A percentile compares a stretch with the other conserved stretches of the same genome.
Evolutionary conservation across 2,113 vertebrate genomes (phyloP).

Genomic region (Irena cyanogastra): DNA sequence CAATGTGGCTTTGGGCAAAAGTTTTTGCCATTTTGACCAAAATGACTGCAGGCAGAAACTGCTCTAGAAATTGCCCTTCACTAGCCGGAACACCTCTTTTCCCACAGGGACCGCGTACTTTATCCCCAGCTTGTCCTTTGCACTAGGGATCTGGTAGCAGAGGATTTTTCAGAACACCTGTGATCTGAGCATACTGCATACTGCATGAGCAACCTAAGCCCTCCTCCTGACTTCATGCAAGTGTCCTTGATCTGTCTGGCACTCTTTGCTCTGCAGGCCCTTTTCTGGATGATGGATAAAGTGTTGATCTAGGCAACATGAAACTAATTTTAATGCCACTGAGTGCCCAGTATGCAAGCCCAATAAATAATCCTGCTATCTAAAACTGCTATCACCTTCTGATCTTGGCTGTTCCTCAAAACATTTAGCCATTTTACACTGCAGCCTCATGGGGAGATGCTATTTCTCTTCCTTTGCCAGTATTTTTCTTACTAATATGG

Average conservation of each 20-base stretch:
- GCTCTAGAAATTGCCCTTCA: neutral
- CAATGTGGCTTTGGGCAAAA: neutral
- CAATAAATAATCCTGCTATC: slow-evolving; percentile 29
- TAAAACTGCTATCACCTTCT: slow-evolving; percentile 25
- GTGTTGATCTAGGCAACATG: neutral
- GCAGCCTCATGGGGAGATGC: neutral
- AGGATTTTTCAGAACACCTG: neutral
- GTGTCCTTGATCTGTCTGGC: neutral
- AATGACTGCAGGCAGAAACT: neutral
- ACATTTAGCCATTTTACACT: slow-evolving; percentile 14
- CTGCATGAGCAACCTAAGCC: neutral
- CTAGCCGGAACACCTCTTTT: neutral
- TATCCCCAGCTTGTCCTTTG: neutral
- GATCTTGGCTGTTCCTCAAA: slow-evolving; percentile 23
- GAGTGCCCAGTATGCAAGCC: neutral
- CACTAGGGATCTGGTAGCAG: neutral
- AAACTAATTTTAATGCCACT: neutral
- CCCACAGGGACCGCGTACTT: neutral
- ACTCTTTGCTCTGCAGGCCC: neutral
- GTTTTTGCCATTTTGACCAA: neutral
- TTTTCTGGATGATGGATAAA: neutral
- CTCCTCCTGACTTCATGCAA: neutral
- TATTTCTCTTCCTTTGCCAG: neutral
- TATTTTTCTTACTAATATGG: slow-evolving; percentile 43
- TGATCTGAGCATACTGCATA: neutral